Evolutionary conservation across 2,113 vertebrate species (phyloP).

Genomic region (Ailuropoda melanoleuca): DNA sequence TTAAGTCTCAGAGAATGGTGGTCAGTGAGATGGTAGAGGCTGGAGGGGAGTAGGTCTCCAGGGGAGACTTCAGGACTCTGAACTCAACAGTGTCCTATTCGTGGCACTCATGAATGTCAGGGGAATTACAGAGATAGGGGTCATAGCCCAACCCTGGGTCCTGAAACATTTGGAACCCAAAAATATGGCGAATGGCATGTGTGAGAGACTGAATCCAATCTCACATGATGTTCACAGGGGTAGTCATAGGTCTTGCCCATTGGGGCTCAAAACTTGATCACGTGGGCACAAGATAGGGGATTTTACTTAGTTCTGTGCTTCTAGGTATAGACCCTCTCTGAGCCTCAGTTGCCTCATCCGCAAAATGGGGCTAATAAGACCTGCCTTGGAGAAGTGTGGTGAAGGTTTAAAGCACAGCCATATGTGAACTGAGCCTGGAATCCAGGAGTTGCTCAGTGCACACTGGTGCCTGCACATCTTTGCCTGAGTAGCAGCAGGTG

Average conservation of each 20-base stretch:
- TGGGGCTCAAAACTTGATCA: neutral
- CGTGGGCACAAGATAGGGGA: neutral
- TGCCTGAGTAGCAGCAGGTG: neutral
- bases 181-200: neutral
- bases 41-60: no score
- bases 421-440: neutral
- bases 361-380: neutral
- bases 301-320: neutral
- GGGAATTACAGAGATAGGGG: neutral
- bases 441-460: neutral
- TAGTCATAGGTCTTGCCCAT: accelerated
- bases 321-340: neutral
- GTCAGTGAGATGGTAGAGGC: no score
- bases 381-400: neutral
- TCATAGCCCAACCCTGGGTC: neutral
- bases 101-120: neutral
- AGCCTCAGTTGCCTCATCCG: neutral
- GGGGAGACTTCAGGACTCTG: neutral
- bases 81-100: neutral
- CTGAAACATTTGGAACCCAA: neutral
- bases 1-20: neutral
- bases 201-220: neutral
- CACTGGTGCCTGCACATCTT: neutral
- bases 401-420: no score
- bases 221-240: no score